Base-by-base conservation (phyloP, 2,113 vertebrate species). In the Todiramphus saurophagus region DNA sequence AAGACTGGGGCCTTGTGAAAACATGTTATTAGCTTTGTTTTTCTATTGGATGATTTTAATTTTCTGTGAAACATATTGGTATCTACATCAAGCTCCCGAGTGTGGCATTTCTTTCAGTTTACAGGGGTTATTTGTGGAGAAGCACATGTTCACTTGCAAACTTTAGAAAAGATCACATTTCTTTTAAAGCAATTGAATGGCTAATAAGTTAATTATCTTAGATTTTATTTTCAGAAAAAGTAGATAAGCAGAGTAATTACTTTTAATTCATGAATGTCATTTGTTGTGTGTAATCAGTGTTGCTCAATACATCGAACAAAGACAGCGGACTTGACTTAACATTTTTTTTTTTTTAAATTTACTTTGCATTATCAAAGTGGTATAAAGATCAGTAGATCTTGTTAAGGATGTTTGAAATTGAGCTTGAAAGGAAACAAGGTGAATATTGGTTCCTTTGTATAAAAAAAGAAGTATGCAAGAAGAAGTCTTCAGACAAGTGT, bases 401-500 rank as follows among this genome's bases (percentile, higher is more conserved):
- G 10, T 39, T 59, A 78, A 60, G 1, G 17, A 43, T 1, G 1
- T 81, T 55, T 28, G 70, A 82, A 89, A 63, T 31, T 39, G 3
- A 8, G 2, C 3, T 39, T 79, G 28, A 83, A 83, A 46, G 5
- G 5, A 89, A 43, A 83, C 60, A 73, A 70, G 3, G 9, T 25
- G 7, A 14, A 15, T 58, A 64, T 9, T 35, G 0, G 5, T 46
- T 64, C 1, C 2, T 8, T 51, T 43, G 4, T 35, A 43, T 21
- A 28, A n/a, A 66, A 67, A n/a, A 28, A 17, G 1, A 16, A 53
- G 5, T 5, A 37, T 13, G 2, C 2, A 41, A 46, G 24, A 46
- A 50, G 25, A 86, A 30, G 15, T 62, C 43, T 81, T 3, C 33
- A 83, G 28, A 46, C 2, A 78, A 72, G 9, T 46, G 21, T 23